Base-by-base conservation (phyloP, 2,113 vertebrate genomes). In the Syngnathus floridae region DNA sequence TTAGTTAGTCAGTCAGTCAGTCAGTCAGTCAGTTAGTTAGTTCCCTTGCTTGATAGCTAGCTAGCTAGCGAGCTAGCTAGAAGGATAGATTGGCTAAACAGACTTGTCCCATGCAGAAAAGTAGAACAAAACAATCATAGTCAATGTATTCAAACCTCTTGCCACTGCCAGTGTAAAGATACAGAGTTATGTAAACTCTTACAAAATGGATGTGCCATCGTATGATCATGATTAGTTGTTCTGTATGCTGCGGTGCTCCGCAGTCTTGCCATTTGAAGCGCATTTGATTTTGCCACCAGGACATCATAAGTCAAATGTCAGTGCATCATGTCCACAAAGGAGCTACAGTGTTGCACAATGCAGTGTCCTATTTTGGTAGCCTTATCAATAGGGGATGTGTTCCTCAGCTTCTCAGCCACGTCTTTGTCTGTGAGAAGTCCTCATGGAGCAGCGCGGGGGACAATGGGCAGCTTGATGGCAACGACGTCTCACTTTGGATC, bases 371-470 rank as follows among this genome's bases (percentile, higher is more conserved):
- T 84, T 85, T 85, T 36, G n/a, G 74, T 75, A 43, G 31, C 67
- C 76, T 72, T 77, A 85, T 84, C 83, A 88, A 87, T 81, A 79
- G 80, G 80, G 77, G 73, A 82, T 85, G 71, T 86, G 82, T 87
- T 76, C 85, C 70, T 76, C 74, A 67, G 77, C 72, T n/a, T 81
- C 66, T 72, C 71, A 74, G 71, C 68, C 66, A 46, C 73, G 63
- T 45, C 69, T 65, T 77, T 41, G 35, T 82, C 84, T 79, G 64
- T 69, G 76, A 73, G 72, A 64, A 74, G 80, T 63, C 75, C 64
- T 71, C 65, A 66, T 72, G 75, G 78, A 74, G 72, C 69, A 76
- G 74, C 8, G 51, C 56, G 55, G 59, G 49, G 75, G 82, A 89
- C 87, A 88, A 89, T 88, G 82, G 73, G 43, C 1, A 64, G 54